Conservation (phyloP, 64 coral and sea anemone genomes). For the Anthopleura sola region DNA sequence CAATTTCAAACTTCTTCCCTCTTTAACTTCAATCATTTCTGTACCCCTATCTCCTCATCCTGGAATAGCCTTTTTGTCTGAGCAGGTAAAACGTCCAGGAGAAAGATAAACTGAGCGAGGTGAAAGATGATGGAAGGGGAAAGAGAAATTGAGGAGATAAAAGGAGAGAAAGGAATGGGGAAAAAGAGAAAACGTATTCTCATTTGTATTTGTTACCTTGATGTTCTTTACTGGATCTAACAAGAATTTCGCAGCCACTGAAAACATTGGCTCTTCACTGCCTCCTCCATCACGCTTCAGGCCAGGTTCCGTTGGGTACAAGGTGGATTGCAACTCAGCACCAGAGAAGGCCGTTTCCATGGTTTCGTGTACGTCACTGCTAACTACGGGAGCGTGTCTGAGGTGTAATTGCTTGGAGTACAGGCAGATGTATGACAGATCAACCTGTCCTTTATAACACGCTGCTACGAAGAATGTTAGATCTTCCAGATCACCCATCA, state of each 20-base stretch:
- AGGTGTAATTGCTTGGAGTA: conserved; percentile 61
- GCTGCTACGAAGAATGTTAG: conserved; percentile 73
- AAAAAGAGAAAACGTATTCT: too few species aligned
- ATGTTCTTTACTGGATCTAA: conserved; percentile 74
- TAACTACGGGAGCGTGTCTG: conserved; percentile 69
- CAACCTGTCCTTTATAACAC: conserved; percentile 83
- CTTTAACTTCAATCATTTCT: too few species aligned
- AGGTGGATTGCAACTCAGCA: conserved; percentile 82
- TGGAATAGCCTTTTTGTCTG: too few species aligned
- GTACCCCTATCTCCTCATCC: too few species aligned
- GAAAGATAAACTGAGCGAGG: too few species aligned
- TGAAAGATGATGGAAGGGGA: background rate
- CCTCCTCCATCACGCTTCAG: conserved; percentile 32
- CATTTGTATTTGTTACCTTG: conserved; percentile 42
- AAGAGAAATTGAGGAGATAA: background rate
- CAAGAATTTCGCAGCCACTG: conserved; percentile 76
- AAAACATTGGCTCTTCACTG: conserved; percentile 71
- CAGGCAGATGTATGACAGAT: conserved; percentile 72
- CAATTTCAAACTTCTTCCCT: too few species aligned
- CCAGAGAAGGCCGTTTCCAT: conserved; percentile 87
- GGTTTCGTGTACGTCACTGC: conserved; percentile 37
- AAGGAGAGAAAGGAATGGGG: background rate
- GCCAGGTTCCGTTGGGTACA: conserved; percentile 72
- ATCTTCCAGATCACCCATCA: conserved; percentile 63
- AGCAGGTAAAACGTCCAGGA: background rate